phyloP scores from a whole-genome alignment of 2,888 invertebrate species.

The Xanthia togata region DNA sequence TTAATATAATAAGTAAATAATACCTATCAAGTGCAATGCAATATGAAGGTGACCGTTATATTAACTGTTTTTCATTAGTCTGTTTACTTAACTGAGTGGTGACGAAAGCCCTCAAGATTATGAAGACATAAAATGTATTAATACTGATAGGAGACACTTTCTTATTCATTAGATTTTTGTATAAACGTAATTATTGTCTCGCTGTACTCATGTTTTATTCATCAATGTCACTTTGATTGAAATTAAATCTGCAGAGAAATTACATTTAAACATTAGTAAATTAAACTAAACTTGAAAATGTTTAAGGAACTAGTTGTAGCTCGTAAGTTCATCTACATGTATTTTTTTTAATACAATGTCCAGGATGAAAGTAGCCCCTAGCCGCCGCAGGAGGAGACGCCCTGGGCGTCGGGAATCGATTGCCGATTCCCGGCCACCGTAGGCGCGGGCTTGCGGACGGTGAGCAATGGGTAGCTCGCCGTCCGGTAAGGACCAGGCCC shows the following conservation, averaged over 20 bases:
- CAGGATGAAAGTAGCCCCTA: no score
- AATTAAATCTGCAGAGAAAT: not conserved
- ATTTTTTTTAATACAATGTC: not conserved
- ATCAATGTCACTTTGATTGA: not conserved
- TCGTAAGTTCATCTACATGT: not conserved
- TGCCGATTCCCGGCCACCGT: no score
- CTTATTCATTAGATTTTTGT: not conserved
- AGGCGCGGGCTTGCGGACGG: no score
- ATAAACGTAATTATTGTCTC: not conserved
- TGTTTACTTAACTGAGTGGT: constrained; percentile 33
- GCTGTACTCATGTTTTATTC: not conserved
- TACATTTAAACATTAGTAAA: not conserved
- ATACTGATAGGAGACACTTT: not conserved
- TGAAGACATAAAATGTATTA: constrained; percentile 20
- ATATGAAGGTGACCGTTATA: not conserved
- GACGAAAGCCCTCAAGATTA: constrained; percentile 28
- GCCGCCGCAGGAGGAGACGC: no score
- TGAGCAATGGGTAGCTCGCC: no score
- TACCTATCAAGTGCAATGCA: not conserved
- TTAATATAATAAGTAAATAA: not conserved
- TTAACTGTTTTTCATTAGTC: not conserved
- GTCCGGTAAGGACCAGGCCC: no score
- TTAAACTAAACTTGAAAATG: not conserved
- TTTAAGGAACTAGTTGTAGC: not conserved
- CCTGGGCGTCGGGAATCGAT: no score